Evolutionary conservation across 2,113 vertebrate genomes (phyloP), one percentile per base, ranked within the genome.

Genomic region (Crotalus helleri): DNA sequence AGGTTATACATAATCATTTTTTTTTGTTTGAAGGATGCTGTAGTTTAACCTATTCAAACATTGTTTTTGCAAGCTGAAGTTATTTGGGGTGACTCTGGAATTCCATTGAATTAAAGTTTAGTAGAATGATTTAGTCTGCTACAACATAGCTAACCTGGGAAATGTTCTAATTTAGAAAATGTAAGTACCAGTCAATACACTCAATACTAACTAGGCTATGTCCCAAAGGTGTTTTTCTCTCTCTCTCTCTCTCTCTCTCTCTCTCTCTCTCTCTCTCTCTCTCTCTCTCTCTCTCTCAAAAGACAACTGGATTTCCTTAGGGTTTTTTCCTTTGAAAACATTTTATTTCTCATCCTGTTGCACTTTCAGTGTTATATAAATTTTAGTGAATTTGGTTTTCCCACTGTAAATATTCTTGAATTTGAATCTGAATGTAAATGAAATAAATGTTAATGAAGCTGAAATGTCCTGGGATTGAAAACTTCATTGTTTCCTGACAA

Each of bases 371-470:
- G 87, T 87, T 87, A 92, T 64, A 85, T 90, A 92, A 90, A 87
- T 90, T 93, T 90, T 49, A 93, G 8, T 90, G 46, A 90, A 93
- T 64, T 90, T 64, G n/a, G 57, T 90, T 90, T 90, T 86, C 53
- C 81, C 88, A 86, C 29, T 53, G 46, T 94, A 95, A 96, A 95
- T 93, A 94, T 5, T 21, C 94, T 96, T 96, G 96, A 94, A 94
- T 95, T 94, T 96, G 96, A 94, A 94, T 95, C 94, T 93, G 92
- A 89, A 94, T 89, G 54, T 92, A 94, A 97, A 94, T 91, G 91
- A 29, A 90, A 95, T 93, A 91, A 94, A 94, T 88, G 92, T 92
- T 94, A 94, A 61, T 8, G 86, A 39, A 90, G 21, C 58, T 81
- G 85, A 90, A 89, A 90, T 87, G 57, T 90, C 89, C 81, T 64